Evolutionary conservation across 2,888 invertebrate species (phyloP), one percentile per base, ranked within the genome.

Genomic region (Stramonita haemastoma): DNA sequence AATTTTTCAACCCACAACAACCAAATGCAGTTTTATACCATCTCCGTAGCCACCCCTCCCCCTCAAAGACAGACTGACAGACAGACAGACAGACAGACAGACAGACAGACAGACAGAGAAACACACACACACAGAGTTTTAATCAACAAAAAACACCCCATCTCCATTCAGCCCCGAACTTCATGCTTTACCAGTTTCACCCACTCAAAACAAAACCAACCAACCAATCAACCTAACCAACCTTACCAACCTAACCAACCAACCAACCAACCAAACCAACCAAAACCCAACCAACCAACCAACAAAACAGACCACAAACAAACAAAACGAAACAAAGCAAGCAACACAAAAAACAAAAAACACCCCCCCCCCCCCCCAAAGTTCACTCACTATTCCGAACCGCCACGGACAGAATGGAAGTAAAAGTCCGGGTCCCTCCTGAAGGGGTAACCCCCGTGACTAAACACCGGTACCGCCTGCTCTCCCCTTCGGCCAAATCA

Each of bases 401-500:
- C 29, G 70, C 15, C 13, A 84, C 70, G 0, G 66, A 11, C 17
- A 88, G 15, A 15, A 32, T 15, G 22, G 36, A 84, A 19, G 81
- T 83, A 17, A 29, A 70, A 46, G 84, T 19, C 46, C 32, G 36
- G n/a, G 88, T 66, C 29, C 32, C 36, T 36, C 70, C 88, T 11
- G 57, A 36, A 26, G 88, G 60, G 32, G 57, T 83, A 6, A 87
- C 79, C 29, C 79, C 81, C 26, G 57, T 81, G n/a, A 60, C 87
- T 26, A 34, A 32, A 70, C 88, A 88, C 26, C 84, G 11, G 29
- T 88, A 88, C 11, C 34, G 32, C 36, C 84, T 88, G 57, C 57
- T 88, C 34, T 88, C 70, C 22, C 81, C 83, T 70, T 88, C 88
- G 5, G n/a, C 36, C 17, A 88, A 36, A n/a, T 88, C 88, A 29